Evolutionary conservation across 2,113 vertebrate genomes (phyloP).

Genomic region (Pelvicachromis taeniatus): DNA sequence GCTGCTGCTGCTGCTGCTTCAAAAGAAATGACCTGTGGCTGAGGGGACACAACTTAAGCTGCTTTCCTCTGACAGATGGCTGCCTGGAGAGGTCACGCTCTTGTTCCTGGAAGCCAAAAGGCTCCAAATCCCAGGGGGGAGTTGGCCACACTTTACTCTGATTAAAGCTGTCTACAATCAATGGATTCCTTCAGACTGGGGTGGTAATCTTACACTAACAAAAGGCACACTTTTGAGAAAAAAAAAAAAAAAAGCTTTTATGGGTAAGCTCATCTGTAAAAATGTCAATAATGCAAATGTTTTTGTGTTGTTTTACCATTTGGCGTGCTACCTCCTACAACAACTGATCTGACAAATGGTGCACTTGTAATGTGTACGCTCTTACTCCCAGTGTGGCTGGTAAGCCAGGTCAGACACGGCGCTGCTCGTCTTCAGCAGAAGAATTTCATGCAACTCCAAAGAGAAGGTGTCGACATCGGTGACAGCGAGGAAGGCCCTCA

Average conservation of each 20-base stretch:
- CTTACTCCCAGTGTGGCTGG: slow-evolving; percentile 68
- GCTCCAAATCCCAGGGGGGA: slow-evolving; percentile 27
- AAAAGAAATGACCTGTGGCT: slow-evolving; percentile 28
- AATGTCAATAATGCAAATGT: not conserved
- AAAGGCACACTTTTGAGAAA: slow-evolving; percentile 21
- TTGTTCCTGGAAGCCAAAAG: slow-evolving; percentile 45
- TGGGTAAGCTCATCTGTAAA: not conserved
- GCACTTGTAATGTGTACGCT: not conserved
- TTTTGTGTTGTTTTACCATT: slow-evolving; percentile 3
- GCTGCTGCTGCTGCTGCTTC: slow-evolving; percentile 59
- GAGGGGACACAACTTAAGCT: slow-evolving; percentile 28
- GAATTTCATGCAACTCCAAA: slow-evolving; percentile 73
- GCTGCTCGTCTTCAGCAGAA: slow-evolving; percentile 65
- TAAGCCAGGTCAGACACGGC: slow-evolving; percentile 15
- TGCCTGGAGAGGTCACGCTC: slow-evolving; percentile 59
- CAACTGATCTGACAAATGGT: slow-evolving; percentile 13
- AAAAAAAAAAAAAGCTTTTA: not conserved
- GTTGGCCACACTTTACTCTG: slow-evolving; percentile 48
- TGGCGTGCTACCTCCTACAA: not conserved
- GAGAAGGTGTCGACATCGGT: slow-evolving; percentile 60
- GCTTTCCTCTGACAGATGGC: slow-evolving; percentile 67
- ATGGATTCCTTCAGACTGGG: slow-evolving; percentile 40
- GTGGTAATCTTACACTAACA: slow-evolving; percentile 17
- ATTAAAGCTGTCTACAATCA: slow-evolving; percentile 39
- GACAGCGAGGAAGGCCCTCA: slow-evolving; percentile 54